phyloP scores from a whole-genome alignment of 1,140 invertebrate species.

The Anthonomus grandis region DNA sequence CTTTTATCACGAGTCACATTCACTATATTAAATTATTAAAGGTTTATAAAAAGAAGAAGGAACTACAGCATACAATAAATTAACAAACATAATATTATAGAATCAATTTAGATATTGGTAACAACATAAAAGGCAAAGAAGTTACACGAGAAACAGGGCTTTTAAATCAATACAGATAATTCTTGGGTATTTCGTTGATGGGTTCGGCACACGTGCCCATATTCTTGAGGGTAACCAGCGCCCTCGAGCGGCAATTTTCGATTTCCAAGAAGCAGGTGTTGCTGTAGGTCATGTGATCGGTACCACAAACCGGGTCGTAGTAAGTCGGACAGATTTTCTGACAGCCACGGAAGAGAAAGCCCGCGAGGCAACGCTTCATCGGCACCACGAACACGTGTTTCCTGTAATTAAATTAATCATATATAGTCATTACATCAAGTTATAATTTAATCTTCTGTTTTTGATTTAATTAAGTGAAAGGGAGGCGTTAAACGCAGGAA shows the following conservation, averaged over 20 bases:
- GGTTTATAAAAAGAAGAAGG: no score
- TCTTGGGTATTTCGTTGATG: slow-evolving; percentile 61
- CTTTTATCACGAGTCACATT: no score
- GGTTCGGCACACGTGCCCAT: slow-evolving; percentile 69
- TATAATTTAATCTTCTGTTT: background rate
- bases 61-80: no score
- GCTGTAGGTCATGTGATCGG: slow-evolving; percentile 84
- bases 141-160: no score
- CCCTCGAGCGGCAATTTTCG: slow-evolving; percentile 80
- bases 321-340: slow-evolving; percentile 79
- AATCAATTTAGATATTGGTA: no score
- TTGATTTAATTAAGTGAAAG: no score
- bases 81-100: no score
- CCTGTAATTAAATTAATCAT: slow-evolving; percentile 50
- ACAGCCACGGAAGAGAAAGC: slow-evolving; percentile 81
- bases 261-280: slow-evolving; percentile 91
- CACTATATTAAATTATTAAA: no score
- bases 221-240: slow-evolving; percentile 60
- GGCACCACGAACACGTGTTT: slow-evolving; percentile 87
- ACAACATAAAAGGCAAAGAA: no score
- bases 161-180: slow-evolving; percentile 64
- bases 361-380: slow-evolving; percentile 75
- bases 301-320: slow-evolving; percentile 87
- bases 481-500: no score
- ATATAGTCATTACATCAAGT: background rate